Evolutionary conservation across 2,797 vertebrate species (phyloP).

Genomic region (Sciaenops ocellatus): DNA sequence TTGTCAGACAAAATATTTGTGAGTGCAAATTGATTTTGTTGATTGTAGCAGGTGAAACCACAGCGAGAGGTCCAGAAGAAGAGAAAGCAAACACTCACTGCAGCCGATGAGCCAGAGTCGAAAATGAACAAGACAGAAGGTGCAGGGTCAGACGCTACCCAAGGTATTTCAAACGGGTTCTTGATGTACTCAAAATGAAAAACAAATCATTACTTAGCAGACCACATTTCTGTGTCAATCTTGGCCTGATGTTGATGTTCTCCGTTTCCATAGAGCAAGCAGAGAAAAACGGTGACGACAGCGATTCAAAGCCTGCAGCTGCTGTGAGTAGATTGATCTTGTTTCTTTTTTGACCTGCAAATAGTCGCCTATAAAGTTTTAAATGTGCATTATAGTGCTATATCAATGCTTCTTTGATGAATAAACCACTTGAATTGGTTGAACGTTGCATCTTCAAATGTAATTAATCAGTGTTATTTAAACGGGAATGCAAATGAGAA

Average conservation of each 20-base stretch:
- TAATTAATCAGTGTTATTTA: not conserved
- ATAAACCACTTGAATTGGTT: not conserved
- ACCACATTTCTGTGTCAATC: not conserved
- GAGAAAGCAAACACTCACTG: conserved; percentile 85
- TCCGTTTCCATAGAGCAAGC: conserved; percentile 61
- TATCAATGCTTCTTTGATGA: not conserved
- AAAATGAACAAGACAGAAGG: conserved; percentile 89
- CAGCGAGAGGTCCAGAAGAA: conserved; percentile 87
- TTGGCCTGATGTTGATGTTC: not conserved
- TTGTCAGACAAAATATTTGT: conserved; percentile 13
- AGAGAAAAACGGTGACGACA: conserved; percentile 63
- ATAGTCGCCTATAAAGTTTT: not conserved
- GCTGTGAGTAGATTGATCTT: conserved; percentile 51
- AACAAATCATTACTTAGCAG: too few species aligned
- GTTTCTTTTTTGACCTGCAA: not conserved
- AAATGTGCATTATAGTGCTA: not conserved
- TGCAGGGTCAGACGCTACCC: conserved; percentile 75
- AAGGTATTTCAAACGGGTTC: conserved; percentile 71
- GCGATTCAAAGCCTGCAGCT: conserved; percentile 52
- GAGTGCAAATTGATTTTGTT: conserved; percentile 37
- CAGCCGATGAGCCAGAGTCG: conserved; percentile 89
- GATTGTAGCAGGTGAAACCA: conserved; percentile 82
- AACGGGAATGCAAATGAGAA: not conserved
- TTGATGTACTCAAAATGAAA: not conserved
- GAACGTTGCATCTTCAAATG: not conserved